Conservation (phyloP, 2,797 vertebrate genomes). For the Miichthys miiuy region DNA sequence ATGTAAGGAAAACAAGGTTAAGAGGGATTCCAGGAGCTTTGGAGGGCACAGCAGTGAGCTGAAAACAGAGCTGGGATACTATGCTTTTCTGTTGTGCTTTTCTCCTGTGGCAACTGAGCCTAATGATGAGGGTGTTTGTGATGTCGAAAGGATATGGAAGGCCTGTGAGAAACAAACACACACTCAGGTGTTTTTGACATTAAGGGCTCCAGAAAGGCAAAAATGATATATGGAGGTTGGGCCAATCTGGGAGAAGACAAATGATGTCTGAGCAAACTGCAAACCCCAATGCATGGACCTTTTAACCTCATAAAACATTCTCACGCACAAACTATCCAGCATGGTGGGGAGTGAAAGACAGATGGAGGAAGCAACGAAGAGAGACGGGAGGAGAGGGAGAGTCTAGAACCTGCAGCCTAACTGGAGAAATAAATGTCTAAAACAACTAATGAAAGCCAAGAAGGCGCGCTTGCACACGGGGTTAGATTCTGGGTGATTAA, state of each 20-base stretch:
- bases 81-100: neutral
- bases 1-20: neutral
- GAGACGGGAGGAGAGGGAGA: neutral
- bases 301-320: conserved; percentile 42
- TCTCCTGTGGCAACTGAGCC: neutral
- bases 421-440: conserved; percentile 18
- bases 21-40: neutral
- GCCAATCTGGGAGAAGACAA: conserved; percentile 31
- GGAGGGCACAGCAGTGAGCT: neutral
- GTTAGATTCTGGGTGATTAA: conserved; percentile 39
- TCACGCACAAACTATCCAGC: conserved; percentile 2
- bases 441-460: conserved; percentile 16
- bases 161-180: neutral
- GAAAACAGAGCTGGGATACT: neutral
- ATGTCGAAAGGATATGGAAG: neutral
- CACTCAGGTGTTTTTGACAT: conserved; percentile 36
- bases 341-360: conserved; percentile 4
- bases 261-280: conserved; percentile 17
- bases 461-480: neutral
- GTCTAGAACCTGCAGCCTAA: conserved; percentile 5
- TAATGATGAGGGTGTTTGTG: neutral
- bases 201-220: conserved; percentile 12
- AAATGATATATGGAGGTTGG: conserved; percentile 32
- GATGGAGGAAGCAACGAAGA: neutral
- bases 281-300: neutral